Evolutionary conservation across 2,113 vertebrate genomes (phyloP).

Genomic region (Platysternon megacephalum): DNA sequence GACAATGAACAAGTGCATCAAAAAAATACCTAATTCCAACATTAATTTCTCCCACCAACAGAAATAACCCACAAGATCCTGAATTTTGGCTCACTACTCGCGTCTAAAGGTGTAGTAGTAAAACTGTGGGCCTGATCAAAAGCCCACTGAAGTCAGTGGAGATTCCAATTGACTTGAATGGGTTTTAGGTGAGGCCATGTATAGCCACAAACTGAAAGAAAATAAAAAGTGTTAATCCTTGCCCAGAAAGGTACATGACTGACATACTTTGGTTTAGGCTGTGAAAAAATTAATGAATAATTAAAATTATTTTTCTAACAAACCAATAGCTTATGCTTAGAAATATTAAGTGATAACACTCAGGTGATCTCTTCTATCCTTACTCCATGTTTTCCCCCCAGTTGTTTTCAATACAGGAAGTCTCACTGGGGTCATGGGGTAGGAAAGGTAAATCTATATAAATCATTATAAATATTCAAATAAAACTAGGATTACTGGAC

Average conservation of each 20-base stretch:
- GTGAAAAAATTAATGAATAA: too few species aligned
- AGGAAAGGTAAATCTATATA: fast-evolving
- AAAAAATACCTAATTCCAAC: too few species aligned
- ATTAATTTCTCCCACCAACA: too few species aligned
- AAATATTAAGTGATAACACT: fast-evolving
- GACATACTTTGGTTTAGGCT: too few species aligned
- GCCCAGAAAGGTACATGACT: fast-evolving
- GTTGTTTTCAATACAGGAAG: fast-evolving
- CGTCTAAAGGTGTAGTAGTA: too few species aligned
- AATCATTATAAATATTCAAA: background rate
- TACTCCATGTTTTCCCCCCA: fast-evolving
- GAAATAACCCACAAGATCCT: too few species aligned
- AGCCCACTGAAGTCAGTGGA: too few species aligned
- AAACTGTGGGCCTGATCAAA: too few species aligned
- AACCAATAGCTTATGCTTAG: fast-evolving
- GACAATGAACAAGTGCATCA: too few species aligned
- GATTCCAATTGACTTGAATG: too few species aligned
- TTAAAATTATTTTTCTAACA: too few species aligned
- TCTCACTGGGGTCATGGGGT: fast-evolving
- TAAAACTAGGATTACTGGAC: fast-evolving
- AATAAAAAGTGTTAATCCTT: background rate
- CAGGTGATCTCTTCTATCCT: fast-evolving
- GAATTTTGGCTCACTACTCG: too few species aligned
- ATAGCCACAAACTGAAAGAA: background rate
- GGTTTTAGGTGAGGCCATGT: background rate